Evolutionary conservation across 2,797 vertebrate genomes (phyloP).

Genomic region (Spinus pinus): DNA sequence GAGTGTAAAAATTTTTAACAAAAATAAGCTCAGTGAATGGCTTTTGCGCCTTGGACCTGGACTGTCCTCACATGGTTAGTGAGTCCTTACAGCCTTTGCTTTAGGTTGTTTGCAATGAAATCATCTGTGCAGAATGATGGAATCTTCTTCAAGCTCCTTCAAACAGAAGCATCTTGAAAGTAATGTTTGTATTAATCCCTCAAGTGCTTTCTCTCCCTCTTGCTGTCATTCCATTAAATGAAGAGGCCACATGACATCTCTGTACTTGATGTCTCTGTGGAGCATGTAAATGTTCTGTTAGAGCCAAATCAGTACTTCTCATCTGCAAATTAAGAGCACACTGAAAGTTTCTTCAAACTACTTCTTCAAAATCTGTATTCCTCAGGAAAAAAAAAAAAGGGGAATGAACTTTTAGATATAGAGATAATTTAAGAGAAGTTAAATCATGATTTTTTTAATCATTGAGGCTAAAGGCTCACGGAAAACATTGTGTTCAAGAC

Average conservation of each 20-base stretch:
- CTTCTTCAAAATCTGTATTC: background rate
- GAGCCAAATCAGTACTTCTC: background rate
- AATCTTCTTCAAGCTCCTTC: constrained; percentile 22
- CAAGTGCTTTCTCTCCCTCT: constrained; percentile 8
- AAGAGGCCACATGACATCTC: background rate
- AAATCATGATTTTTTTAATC: background rate
- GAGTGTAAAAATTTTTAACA: background rate
- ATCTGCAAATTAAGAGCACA: background rate
- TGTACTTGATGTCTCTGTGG: background rate
- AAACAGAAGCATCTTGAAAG: constrained; percentile 9
- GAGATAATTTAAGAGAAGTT: background rate
- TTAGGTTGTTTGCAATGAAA: background rate
- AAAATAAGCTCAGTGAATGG: background rate
- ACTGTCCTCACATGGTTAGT: background rate
- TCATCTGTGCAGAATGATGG: background rate
- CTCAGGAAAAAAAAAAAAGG: background rate
- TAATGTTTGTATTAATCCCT: background rate
- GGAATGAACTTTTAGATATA: background rate
- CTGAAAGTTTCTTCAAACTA: background rate
- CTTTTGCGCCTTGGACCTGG: background rate
- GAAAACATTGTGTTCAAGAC: background rate
- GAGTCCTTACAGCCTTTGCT: background rate
- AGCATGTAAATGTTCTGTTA: background rate
- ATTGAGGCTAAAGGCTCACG: background rate
- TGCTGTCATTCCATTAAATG: background rate